phyloP scores from a whole-genome alignment of 2,113 vertebrate species.

The Antigone vipio region DNA sequence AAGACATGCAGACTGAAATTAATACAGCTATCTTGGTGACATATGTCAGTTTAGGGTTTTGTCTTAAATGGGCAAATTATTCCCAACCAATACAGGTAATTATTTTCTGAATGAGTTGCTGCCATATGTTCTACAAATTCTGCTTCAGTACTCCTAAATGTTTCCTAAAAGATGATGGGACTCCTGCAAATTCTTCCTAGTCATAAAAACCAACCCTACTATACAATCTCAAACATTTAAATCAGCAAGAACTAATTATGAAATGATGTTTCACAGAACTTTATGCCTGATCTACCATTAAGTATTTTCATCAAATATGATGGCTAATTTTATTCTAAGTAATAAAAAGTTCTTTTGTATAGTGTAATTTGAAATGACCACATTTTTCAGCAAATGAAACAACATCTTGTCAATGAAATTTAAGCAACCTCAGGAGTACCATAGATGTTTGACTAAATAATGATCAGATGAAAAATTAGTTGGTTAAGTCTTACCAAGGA shows the following conservation, averaged over 20 bases:
- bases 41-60: background rate
- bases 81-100: background rate
- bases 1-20: background rate
- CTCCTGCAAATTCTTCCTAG: constrained; percentile 7
- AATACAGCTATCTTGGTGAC: background rate
- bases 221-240: constrained; percentile 25
- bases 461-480: constrained; percentile 73
- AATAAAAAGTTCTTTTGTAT: constrained; percentile 31
- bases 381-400: constrained; percentile 70
- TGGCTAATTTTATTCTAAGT: constrained; percentile 41
- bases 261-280: background rate
- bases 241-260: constrained; percentile 31
- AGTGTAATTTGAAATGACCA: constrained; percentile 38
- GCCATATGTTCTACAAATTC: constrained; percentile 7
- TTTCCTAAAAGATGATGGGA: background rate
- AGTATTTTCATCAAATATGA: constrained; percentile 29
- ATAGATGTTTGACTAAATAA: constrained; percentile 71
- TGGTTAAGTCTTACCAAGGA: constrained; percentile 69
- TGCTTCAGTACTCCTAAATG: constrained; percentile 1
- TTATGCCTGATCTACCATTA: constrained; percentile 12
- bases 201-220: constrained; percentile 9
- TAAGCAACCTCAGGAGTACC: constrained; percentile 71
- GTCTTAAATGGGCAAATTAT: background rate
- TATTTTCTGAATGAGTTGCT: constrained; percentile 27
- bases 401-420: constrained; percentile 71